Evolutionary conservation across 2,888 invertebrate species (phyloP).

Genomic region (Dorcus hopei): DNA sequence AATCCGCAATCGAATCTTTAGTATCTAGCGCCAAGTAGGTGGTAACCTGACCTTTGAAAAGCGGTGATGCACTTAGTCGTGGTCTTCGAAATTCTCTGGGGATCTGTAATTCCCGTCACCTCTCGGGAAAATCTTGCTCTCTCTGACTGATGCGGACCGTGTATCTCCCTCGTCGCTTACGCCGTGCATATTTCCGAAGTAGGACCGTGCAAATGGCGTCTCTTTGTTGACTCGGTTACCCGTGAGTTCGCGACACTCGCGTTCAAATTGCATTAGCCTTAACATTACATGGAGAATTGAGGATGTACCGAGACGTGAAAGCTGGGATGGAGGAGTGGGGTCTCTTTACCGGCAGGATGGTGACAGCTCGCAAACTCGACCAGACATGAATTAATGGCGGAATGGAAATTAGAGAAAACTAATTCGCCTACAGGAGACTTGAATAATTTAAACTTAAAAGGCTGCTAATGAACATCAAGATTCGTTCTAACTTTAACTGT

Average conservation of each 20-base stretch:
- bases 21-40: background rate
- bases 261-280: slow-evolving; percentile 55
- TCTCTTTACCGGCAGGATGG: slow-evolving; percentile 39
- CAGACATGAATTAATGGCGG: slow-evolving; percentile 44
- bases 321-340: slow-evolving; percentile 28
- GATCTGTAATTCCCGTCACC: slow-evolving; percentile 23
- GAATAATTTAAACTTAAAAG: slow-evolving; percentile 27
- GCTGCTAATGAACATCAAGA: slow-evolving; percentile 25
- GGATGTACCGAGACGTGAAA: slow-evolving; percentile 53
- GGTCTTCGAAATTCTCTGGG: slow-evolving; percentile 24
- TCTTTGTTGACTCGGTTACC: slow-evolving; percentile 49
- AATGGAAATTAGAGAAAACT: slow-evolving; percentile 36
- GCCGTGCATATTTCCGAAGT: slow-evolving; percentile 11
- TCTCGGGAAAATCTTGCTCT: slow-evolving; percentile 4
- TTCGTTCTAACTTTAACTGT: slow-evolving; percentile 18
- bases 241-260: slow-evolving; percentile 49
- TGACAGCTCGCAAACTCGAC: slow-evolving; percentile 39
- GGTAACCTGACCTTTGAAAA: background rate
- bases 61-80: slow-evolving; percentile 20
- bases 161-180: slow-evolving; percentile 2
- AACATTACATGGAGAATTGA: slow-evolving; percentile 55
- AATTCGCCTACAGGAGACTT: slow-evolving; percentile 28
- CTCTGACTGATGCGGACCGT: background rate
- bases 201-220: slow-evolving; percentile 44
- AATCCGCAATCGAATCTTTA: too few relatives aligned